These are phyloP conservation scores for Cygnus buccinator DNA, from an alignment of 2,113 vertebrate species.

Conservation along the genomic window DNA sequence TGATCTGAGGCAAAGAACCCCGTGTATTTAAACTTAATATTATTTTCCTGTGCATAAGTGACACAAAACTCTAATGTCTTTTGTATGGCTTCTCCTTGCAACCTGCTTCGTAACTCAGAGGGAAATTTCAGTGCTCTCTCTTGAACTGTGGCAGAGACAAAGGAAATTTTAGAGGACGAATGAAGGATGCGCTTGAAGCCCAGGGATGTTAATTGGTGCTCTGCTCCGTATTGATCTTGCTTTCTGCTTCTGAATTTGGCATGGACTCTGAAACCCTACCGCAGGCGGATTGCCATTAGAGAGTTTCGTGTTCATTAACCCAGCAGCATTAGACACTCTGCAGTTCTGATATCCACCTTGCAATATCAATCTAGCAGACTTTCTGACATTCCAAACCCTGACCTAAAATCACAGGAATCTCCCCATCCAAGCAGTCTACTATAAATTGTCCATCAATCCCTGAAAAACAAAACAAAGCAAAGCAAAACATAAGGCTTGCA, in stretches of 20 bases:
- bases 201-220: conserved; percentile 21
- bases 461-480: not conserved
- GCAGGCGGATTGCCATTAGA: conserved; percentile 1
- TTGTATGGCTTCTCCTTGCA: not conserved
- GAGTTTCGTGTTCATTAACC: not conserved
- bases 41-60: not conserved
- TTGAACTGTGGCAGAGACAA: conserved; percentile 27
- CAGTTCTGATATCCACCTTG: not conserved
- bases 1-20: not conserved
- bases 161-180: conserved; percentile 36
- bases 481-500: conserved; percentile 9
- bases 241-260: conserved; percentile 28
- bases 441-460: not conserved
- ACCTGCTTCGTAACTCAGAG: not conserved
- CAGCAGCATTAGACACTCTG: not conserved
- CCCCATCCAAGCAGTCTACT: not conserved
- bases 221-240: conserved; percentile 8
- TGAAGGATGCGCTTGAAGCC: conserved; percentile 2
- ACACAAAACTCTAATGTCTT: not conserved
- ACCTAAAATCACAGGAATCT: not conserved
- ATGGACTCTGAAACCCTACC: not conserved
- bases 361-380: not conserved
- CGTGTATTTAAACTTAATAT: not conserved
- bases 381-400: not conserved
- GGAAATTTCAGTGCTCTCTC: not conserved